Evolutionary conservation across 1,140 invertebrate species (phyloP).

Genomic region (Trinorchestia longiramus): DNA sequence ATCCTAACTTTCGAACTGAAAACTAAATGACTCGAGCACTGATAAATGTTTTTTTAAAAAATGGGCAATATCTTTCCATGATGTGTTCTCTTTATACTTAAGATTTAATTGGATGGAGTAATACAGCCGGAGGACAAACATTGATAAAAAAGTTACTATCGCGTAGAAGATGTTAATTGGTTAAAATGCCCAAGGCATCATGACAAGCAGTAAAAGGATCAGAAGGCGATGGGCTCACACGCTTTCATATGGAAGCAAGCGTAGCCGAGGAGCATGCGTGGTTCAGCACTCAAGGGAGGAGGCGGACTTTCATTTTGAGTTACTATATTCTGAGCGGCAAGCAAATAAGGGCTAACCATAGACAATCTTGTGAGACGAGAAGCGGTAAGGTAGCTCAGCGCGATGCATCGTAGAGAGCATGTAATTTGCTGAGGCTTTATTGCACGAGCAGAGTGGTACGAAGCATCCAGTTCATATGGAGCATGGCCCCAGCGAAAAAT

Average conservation of each 20-base stretch:
- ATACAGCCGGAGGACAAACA: not conserved
- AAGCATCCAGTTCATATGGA: not conserved
- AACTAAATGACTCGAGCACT: not conserved
- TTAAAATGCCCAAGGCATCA: not conserved
- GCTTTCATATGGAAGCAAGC: not conserved
- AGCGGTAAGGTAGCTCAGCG: not conserved
- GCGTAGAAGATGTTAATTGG: constrained; percentile 4
- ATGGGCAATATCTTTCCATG: not conserved
- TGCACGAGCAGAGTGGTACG: not conserved
- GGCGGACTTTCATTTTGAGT: constrained; percentile 35
- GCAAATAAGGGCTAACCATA: constrained; percentile 36
- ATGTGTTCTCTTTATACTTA: not conserved
- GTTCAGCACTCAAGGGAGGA: not conserved
- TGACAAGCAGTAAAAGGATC: not conserved
- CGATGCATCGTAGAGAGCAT: constrained; percentile 38
- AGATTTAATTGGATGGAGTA: not conserved
- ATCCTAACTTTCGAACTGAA: not conserved
- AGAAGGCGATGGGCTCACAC: not conserved
- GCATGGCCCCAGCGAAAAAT: not conserved
- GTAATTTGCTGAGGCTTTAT: constrained; percentile 31
- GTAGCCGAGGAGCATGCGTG: not conserved
- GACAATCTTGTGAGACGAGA: constrained; percentile 19
- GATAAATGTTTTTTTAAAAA: not conserved
- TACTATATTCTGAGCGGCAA: not conserved
- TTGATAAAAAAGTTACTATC: not conserved